These are phyloP conservation scores for Hirudinaria manillensis DNA, from an alignment of 2,888 invertebrate species.

Conservation along the genomic window DNA sequence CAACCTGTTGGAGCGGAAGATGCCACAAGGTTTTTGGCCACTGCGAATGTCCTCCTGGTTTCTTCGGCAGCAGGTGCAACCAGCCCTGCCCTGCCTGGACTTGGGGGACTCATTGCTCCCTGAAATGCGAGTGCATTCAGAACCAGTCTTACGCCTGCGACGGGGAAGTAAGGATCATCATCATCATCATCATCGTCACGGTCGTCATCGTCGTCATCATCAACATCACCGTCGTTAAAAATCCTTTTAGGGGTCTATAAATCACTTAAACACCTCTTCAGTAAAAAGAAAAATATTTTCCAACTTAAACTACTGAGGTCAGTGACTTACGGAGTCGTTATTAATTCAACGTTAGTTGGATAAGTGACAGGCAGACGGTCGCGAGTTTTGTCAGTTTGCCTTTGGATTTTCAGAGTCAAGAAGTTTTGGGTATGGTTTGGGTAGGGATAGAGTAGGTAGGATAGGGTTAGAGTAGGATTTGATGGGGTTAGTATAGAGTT, in stretches of 20 bases:
- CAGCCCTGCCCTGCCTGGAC: conserved; percentile 76
- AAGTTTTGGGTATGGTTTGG: not conserved
- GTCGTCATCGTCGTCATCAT: not conserved
- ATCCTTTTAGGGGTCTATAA: too few species aligned
- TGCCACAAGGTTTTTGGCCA: conserved; percentile 55
- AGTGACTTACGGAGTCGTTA: too few species aligned
- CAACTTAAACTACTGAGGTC: too few species aligned
- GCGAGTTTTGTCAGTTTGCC: not conserved
- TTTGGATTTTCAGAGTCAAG: not conserved
- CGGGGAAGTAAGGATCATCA: conserved; percentile 45
- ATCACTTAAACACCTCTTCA: too few species aligned
- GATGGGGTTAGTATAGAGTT: too few species aligned
- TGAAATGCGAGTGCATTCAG: conserved; percentile 49
- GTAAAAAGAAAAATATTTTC: too few species aligned
- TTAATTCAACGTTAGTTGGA: too few species aligned
- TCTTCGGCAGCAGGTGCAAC: conserved; percentile 70
- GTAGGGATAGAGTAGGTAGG: not conserved
- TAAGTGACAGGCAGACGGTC: too few species aligned
- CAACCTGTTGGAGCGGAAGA: conserved; percentile 52
- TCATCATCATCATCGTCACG: not conserved
- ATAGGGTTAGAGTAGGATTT: not conserved
- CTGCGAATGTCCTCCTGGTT: conserved; percentile 52
- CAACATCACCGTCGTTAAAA: not conserved
- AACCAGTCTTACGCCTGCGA: conserved; percentile 51
- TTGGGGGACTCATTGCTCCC: conserved; percentile 71